Conservation (phyloP, 2,113 vertebrate species). For the Aptenodytes forsteri region DNA sequence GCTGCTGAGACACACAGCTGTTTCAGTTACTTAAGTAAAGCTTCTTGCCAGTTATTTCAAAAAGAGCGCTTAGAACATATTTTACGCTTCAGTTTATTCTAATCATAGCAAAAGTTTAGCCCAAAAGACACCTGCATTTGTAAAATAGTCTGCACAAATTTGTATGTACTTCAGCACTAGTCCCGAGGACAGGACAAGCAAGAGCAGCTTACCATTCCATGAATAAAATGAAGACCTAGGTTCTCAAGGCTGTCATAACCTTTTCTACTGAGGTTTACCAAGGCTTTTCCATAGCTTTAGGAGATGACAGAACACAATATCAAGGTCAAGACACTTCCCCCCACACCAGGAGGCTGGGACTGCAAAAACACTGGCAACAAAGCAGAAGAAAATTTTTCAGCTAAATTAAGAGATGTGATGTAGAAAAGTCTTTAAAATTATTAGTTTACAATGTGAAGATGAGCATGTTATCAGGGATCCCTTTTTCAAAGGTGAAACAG, state of each 20-base stretch:
- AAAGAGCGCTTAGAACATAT: not conserved
- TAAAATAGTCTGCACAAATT: not conserved
- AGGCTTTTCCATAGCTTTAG: not conserved
- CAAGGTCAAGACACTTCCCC: not conserved
- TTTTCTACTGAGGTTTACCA: not conserved
- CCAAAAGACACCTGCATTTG: not conserved
- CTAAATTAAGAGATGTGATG: not conserved
- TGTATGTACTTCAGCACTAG: not conserved
- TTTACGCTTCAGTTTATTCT: not conserved
- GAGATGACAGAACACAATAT: not conserved
- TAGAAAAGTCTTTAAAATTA: not conserved
- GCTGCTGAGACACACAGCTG: slow-evolving; percentile 36
- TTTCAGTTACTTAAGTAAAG: slow-evolving; percentile 33
- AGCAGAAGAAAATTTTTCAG: not conserved
- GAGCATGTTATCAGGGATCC: not conserved
- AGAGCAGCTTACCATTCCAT: not conserved
- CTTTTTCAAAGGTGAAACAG: not conserved
- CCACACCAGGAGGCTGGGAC: not conserved
- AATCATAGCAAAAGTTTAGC: not conserved
- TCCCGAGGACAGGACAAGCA: not conserved
- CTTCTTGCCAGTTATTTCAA: slow-evolving; percentile 37
- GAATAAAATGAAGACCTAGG: not conserved
- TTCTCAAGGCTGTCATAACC: not conserved
- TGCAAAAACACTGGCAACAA: not conserved
- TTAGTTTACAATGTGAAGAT: not conserved